Percentiles rank a stretch among this genome's conserved stretches.
phyloP scores from a whole-genome alignment of 2,113 vertebrate species.

The Otus sunia region DNA sequence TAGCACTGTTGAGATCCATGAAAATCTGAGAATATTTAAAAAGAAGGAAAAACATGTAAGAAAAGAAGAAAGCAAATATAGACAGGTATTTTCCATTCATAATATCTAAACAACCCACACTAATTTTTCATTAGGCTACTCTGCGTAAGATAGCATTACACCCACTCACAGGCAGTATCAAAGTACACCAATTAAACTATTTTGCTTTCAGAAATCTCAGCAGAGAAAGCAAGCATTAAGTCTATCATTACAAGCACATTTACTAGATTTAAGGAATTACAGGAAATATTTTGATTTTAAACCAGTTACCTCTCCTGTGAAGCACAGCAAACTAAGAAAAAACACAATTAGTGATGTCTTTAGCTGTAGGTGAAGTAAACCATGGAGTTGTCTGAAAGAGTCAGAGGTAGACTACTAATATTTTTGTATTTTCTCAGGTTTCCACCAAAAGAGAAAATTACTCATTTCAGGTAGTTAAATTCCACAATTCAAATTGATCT shows the following conservation, averaged over 20 bases:
- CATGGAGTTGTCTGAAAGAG: background rate
- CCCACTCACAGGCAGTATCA: background rate
- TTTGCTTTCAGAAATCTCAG: background rate
- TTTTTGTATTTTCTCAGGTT: background rate
- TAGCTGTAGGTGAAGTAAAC: background rate
- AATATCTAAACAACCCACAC: background rate
- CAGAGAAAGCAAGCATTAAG: background rate
- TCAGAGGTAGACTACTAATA: background rate
- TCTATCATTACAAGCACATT: background rate
- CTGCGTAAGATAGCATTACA: background rate
- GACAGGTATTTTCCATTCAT: background rate
- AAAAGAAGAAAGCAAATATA: background rate
- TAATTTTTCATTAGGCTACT: background rate
- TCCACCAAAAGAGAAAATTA: background rate
- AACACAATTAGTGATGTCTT: background rate
- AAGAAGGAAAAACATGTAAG: background rate
- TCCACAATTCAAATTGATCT: background rate
- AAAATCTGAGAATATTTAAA: slow-evolving; percentile 59
- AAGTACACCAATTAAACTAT: background rate
- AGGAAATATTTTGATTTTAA: background rate
- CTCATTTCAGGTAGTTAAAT: background rate
- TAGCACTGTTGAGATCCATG: slow-evolving; percentile 95
- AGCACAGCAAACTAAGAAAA: background rate
- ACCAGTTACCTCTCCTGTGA: background rate
- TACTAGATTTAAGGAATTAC: background rate